Percentiles rank a stretch among this genome's conserved stretches.
phyloP scores from a whole-genome alignment of 2,888 invertebrate species.

The Drosophila lutescens region DNA sequence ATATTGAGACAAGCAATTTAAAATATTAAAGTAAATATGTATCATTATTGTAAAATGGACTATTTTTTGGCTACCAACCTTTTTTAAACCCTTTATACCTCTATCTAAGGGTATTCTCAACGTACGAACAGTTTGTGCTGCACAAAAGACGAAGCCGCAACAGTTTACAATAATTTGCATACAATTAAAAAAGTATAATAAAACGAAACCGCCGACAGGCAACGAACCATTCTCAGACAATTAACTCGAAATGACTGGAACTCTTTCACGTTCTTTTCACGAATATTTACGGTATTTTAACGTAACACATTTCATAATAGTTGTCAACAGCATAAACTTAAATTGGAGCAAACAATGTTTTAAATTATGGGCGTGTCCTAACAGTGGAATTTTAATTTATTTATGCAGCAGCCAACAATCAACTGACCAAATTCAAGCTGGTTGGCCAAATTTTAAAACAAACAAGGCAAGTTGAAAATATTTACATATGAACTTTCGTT shows the following conservation, averaged over 20 bases:
- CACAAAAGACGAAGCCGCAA: constrained; percentile 51
- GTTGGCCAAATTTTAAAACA: constrained; percentile 54
- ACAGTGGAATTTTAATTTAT: constrained; percentile 31
- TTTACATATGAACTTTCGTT: constrained; percentile 68
- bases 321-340: constrained; percentile 3
- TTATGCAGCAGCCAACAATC: constrained; percentile 50
- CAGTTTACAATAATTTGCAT: constrained; percentile 67
- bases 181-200: constrained; percentile 53
- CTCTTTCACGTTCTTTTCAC: constrained; percentile 8
- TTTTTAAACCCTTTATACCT: neutral
- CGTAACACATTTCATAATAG: constrained; percentile 3
- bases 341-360: constrained; percentile 20
- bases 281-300: constrained; percentile 5
- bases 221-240: constrained; percentile 52
- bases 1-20: too few species aligned
- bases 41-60: too few species aligned
- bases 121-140: constrained; percentile 5
- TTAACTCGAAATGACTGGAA: constrained; percentile 54
- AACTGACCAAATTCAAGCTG: constrained; percentile 55
- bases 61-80: neutral
- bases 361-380: constrained; percentile 6
- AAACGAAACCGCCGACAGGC: constrained; percentile 33
- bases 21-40: too few species aligned
- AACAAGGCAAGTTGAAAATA: constrained; percentile 66
- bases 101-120: constrained; percentile 14